These are phyloP conservation scores for Hemichromis elongatus DNA, from an alignment of 2,113 vertebrate species.

Conservation along the genomic window DNA sequence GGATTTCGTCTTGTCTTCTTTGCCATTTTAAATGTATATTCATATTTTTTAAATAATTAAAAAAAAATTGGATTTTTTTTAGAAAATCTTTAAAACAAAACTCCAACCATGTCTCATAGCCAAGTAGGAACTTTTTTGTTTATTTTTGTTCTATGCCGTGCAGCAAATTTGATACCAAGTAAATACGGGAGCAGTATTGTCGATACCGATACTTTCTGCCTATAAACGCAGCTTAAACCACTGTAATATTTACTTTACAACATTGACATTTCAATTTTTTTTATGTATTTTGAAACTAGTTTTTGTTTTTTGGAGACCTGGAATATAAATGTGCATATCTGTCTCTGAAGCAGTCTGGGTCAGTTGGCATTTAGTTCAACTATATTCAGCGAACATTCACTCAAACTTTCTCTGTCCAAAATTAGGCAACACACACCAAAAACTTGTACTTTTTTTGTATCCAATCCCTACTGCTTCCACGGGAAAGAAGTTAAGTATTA, in stretches of 20 bases:
- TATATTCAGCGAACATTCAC: neutral
- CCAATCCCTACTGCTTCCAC: too few species aligned
- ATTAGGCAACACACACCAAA: too few species aligned
- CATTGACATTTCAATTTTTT: neutral
- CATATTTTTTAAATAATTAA: neutral
- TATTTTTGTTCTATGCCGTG: neutral
- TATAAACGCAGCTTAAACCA: neutral
- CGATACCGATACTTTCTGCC: neutral
- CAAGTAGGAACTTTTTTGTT: neutral
- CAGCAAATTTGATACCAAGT: neutral
- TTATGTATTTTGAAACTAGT: neutral
- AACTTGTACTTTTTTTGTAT: too few species aligned
- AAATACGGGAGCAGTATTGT: neutral
- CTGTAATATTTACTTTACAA: neutral
- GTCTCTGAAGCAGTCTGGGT: neutral
- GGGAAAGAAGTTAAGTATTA: too few species aligned
- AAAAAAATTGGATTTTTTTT: neutral
- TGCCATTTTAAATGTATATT: neutral
- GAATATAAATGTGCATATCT: neutral
- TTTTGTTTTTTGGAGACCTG: neutral
- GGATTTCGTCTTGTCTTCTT: neutral
- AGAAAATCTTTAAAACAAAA: too few species aligned
- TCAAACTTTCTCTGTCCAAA: neutral
- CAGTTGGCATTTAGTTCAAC: neutral
- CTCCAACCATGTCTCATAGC: neutral